Base-by-base conservation (phyloP, 2,888 invertebrate genomes). In the Tenodera sinensis region DNA sequence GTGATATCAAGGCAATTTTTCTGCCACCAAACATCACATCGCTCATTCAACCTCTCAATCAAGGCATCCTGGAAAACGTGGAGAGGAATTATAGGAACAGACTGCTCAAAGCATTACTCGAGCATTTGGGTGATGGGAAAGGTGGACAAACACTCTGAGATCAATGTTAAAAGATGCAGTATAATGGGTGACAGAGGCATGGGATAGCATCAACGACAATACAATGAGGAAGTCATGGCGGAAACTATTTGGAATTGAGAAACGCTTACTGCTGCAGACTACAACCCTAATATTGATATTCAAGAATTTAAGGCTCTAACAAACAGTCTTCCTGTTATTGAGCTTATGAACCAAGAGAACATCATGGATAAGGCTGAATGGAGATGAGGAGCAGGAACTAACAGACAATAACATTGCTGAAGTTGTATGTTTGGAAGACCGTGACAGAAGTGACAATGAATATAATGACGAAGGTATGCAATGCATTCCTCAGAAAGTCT, bases 1-100 rank as follows among this genome's bases (percentile, higher is more conserved):
- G 87, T 71, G 87, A 87, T 71, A 87, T 87, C 81, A 87, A 71
- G 20, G 71, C 87, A 87, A 28, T 87, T 47, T 87, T 87, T 71
- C 28, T 87, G 28, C 27, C 87, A n/a, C 28, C 4, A 2, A 47
- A 87, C 6, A 20, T 87, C 28, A 81, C 81, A 87, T 20, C 2
- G 4, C 81, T 87, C 6, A n/a, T n/a, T n/a, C n/a, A 2, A 71
- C 7, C 34, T 34, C 34, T 34, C 7, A 7, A 34, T 34, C 34
- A 34, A 34, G 34, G 7, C 7, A 7, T 34, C 7, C 34, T 34
- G 34, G 54, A 54, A 85, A 85, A 6, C 28, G n/a, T 85, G 25
- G 47, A 85, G 28, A 85, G 85, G 54, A 85, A 85, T 28, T 85
- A 85, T 28, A 34, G 7, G 7, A 34, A 34, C 0, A 6, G 34